Percentiles rank a stretch among this genome's conserved stretches.
Evolutionary conservation across 2,888 invertebrate species (phyloP).

Genomic region (Liodrosophila aerea): DNA sequence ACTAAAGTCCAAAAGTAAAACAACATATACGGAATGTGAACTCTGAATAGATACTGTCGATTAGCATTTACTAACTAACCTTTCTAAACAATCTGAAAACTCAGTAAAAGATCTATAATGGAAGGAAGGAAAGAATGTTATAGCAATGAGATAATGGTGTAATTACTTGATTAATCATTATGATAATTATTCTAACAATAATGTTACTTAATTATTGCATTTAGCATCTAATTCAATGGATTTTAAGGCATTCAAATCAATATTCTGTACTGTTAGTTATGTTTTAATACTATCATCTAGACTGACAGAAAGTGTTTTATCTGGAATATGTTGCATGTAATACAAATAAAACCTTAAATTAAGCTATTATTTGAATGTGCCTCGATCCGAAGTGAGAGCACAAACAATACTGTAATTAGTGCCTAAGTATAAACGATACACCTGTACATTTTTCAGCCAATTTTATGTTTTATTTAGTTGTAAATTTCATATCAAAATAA

Average conservation of each 20-base stretch:
- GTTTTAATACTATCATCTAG: constrained; percentile 51
- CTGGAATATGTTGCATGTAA: constrained; percentile 32
- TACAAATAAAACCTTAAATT: constrained; percentile 1
- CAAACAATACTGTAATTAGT: constrained; percentile 46
- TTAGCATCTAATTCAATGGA: constrained; percentile 41
- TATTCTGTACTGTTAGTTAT: constrained; percentile 40
- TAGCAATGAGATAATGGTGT: no score
- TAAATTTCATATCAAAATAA: constrained; percentile 54
- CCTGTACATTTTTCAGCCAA: constrained; percentile 55
- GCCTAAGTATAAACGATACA: constrained; percentile 51
- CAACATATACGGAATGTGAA: constrained; percentile 18
- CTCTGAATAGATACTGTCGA: constrained; percentile 12
- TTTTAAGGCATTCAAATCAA: constrained; percentile 33
- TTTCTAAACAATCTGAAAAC: constrained; percentile 28
- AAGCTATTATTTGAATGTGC: constrained; percentile 47
- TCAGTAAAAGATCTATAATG: constrained; percentile 12
- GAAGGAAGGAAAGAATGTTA: no score
- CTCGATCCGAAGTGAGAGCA: constrained; percentile 43
- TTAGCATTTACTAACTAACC: constrained; percentile 46
- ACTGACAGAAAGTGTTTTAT: constrained; percentile 57
- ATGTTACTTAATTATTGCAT: constrained; percentile 69
- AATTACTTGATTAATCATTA: neutral
- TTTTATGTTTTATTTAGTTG: constrained; percentile 65
- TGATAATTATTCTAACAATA: constrained; percentile 11
- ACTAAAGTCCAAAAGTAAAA: no score